phyloP scores from a whole-genome alignment of 2,888 invertebrate species.

The Cryptocephalus primarius region DNA sequence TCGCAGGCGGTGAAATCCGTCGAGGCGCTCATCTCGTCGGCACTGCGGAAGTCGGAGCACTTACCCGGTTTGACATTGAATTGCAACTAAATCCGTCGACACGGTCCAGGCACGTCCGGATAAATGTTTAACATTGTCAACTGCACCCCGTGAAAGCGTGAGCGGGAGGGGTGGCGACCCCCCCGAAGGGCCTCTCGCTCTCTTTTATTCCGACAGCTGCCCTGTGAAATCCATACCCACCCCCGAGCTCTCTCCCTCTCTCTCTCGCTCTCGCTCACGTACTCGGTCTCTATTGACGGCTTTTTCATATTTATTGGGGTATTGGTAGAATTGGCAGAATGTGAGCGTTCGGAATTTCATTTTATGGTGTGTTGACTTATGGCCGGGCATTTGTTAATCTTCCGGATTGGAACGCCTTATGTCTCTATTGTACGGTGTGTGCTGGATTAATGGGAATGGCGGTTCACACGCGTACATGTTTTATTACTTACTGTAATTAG shows the following conservation, averaged over 20 bases:
- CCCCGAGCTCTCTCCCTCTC: slow-evolving; percentile 21
- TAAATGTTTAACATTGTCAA: slow-evolving; percentile 39
- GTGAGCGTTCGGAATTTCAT: slow-evolving; percentile 23
- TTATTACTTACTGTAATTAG: too few relatives aligned
- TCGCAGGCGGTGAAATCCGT: slow-evolving; percentile 22
- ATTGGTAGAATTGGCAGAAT: slow-evolving; percentile 26
- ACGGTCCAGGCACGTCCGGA: slow-evolving; percentile 34
- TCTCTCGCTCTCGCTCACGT: too few relatives aligned
- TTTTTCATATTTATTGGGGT: slow-evolving; percentile 36
- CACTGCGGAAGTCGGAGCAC: slow-evolving; percentile 8
- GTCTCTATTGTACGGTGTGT: slow-evolving; percentile 8
- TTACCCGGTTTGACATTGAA: slow-evolving; percentile 14
- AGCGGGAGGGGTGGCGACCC: slow-evolving; percentile 34
- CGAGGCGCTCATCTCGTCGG: slow-evolving; percentile 28
- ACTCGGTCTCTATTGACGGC: slow-evolving; percentile 22
- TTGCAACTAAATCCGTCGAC: slow-evolving; percentile 24
- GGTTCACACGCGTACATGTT: too few relatives aligned
- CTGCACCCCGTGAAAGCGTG: slow-evolving; percentile 31
- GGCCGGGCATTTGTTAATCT: not conserved
- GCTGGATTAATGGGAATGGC: too few relatives aligned
- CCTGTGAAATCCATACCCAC: slow-evolving; percentile 33
- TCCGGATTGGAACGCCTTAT: slow-evolving; percentile 6
- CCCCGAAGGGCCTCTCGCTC: slow-evolving; percentile 36
- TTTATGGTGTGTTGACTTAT: slow-evolving; percentile 7
- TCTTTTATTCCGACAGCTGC: slow-evolving; percentile 40